These are phyloP conservation scores for Limanda limanda DNA, from an alignment of 2,113 vertebrate genomes.

Conservation along the genomic window DNA sequence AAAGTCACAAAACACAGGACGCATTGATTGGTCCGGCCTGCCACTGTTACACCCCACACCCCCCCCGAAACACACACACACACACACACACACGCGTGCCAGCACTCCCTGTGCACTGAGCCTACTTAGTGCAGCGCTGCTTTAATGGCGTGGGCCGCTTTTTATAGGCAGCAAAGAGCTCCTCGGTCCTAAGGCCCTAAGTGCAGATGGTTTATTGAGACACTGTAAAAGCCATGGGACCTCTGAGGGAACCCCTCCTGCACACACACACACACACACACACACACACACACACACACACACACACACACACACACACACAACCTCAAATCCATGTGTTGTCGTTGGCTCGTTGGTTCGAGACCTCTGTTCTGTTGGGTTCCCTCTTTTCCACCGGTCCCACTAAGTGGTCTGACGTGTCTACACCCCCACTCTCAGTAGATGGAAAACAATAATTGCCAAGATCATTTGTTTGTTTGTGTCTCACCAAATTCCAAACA, in stretches of 20 bases:
- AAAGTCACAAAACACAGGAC: conserved; percentile 36
- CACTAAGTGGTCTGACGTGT: conserved; percentile 25
- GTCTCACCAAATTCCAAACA: conserved; percentile 48
- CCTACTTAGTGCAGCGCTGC: conserved; percentile 53
- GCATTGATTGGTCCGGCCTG: conserved; percentile 51
- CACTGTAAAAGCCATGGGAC: conserved; percentile 71
- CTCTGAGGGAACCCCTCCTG: conserved; percentile 48
- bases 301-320: conserved; percentile 20
- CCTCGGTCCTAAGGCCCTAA: conserved; percentile 59
- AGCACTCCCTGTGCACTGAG: conserved; percentile 21
- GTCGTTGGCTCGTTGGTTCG: conserved; percentile 1
- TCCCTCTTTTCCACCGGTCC: conserved; percentile 6
- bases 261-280: conserved; percentile 12
- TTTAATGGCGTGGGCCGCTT: conserved; percentile 58
- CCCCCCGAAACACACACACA: conserved; percentile 10
- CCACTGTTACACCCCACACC: conserved; percentile 20
- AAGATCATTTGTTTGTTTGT: conserved; percentile 49
- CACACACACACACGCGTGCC: conserved; percentile 1
- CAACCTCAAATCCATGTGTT: conserved; percentile 34
- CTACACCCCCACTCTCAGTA: background rate
- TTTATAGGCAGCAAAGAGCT: conserved; percentile 72
- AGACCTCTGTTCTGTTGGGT: background rate
- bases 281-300: background rate
- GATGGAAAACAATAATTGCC: conserved; percentile 36
- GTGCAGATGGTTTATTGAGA: conserved; percentile 74